A percentile compares a stretch with the other conserved stretches of the same genome.
These are phyloP conservation scores for Clarias pachynema DNA, from an alignment of 2,797 vertebrate species.

Conservation along the genomic window DNA sequence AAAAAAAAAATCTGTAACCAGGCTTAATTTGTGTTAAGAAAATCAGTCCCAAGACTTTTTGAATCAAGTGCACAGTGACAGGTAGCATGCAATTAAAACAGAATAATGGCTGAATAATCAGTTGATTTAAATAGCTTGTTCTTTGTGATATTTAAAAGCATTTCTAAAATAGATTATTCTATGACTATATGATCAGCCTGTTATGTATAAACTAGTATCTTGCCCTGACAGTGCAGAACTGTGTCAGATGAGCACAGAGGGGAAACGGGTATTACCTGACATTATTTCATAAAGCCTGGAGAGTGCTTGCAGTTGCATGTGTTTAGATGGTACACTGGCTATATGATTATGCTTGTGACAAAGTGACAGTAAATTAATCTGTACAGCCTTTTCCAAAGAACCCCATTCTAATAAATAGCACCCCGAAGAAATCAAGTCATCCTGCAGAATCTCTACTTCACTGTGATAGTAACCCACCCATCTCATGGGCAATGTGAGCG, in stretches of 20 bases:
- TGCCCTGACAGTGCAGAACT: constrained; percentile 65
- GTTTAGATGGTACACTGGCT: constrained; percentile 51
- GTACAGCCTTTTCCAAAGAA: constrained; percentile 15
- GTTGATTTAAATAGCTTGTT: constrained; percentile 28
- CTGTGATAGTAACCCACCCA: neutral
- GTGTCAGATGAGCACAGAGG: constrained; percentile 26
- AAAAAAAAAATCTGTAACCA: neutral
- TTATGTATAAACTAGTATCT: constrained; percentile 58
- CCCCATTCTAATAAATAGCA: constrained; percentile 32
- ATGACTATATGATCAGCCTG: constrained; percentile 66
- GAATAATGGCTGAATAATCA: constrained; percentile 30
- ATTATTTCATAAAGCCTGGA: constrained; percentile 57
- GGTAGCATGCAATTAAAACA: constrained; percentile 68
- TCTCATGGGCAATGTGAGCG: neutral
- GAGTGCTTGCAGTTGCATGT: constrained; percentile 50
- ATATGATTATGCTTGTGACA: neutral
- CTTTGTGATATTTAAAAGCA: constrained; percentile 65
- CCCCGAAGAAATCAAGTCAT: constrained; percentile 10
- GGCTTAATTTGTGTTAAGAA: constrained; percentile 28
- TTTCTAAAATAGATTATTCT: constrained; percentile 79
- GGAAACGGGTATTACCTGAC: constrained; percentile 54
- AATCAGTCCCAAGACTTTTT: constrained; percentile 20
- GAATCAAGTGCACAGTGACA: constrained; percentile 52
- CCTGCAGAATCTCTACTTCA: neutral
- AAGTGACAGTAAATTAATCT: constrained; percentile 27